Base-by-base conservation (phyloP, 2,888 invertebrate species). In the Chironomus tentans region DNA sequence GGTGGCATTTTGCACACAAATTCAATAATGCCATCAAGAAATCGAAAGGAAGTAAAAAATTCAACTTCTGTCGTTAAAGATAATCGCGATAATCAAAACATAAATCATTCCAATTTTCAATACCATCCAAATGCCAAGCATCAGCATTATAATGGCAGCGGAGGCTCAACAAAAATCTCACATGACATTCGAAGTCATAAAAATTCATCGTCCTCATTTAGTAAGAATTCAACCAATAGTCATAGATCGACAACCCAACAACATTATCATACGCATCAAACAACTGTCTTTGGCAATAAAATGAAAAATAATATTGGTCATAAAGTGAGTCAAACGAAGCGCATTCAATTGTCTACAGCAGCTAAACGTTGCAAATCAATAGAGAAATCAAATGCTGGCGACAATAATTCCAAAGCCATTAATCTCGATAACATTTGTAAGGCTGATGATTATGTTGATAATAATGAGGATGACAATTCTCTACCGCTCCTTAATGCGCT, bases 401-500 rank as follows among this genome's bases (percentile, higher is more conserved):
- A 72, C 72, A 72, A 74, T 68, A 74, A 65, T 74, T 24, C 68
- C 74, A 74, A 73, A 73, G 15, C 72, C 72, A 72, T 72, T 62
- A 72, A 72, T 62, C 61, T 46, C 46, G 38, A 61, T 28, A 15
- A 72, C 62, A 61, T 56, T 56, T 50, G 62, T 61, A 72, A 72
- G 28, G 61, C 72, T 48, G 70, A 46, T 48, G 48, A n/a, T 15
- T n/a, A 12, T n/a, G 69, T 24, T 18, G 62, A 73, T 13, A 65
- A 21, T 21, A n/a, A 46, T 46, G 73, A 62, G 10, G 65, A 62
- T 46, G 61, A 71, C 3, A 71, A 28, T 24, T 62, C 47, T 15
- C 47, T 47, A 22, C 7, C n/a, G 46, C n/a, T 18, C 46, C n/a
- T 68, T 13, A 65, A 47, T 62, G n/a, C 68, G 22, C 38, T 38